Base-by-base conservation (phyloP, 2,797 vertebrate species). In the Numenius phaeopus region DNA sequence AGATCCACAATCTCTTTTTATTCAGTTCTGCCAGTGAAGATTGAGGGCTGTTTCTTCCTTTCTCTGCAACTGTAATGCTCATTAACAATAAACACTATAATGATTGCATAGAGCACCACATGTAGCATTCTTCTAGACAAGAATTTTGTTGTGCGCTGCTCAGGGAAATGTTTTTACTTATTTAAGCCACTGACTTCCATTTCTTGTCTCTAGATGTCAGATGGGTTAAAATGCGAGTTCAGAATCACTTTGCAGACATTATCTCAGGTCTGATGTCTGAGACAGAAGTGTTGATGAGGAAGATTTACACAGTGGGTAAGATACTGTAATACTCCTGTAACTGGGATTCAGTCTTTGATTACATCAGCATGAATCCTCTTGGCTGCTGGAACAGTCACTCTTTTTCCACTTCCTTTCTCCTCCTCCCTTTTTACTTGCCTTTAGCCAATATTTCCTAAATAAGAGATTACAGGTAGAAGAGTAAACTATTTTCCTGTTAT, bases 221-320 rank as follows among this genome's bases (percentile, higher is more conserved):
- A 42, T 92, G 87, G 78, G 97, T 97, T 80, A 66, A 70, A 65
- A 95, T 24, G 42, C 87, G 95, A 55, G 69, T 65, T 78, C 59
- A 23, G 10, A 93, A 98, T 94, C 82, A 6, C 16, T 98, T 98
- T 97, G 96, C 96, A 89, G 47, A 46, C 30, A 94, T 98, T 77
- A 90, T 98, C 55, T 95, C 83, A 21, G 70, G 54, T 65, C 94
- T 98, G 84, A 98, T 98, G 98, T 83, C 34, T 20, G 94, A 98
- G 78, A 97, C 80, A 27, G 97, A 98, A 52, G 16, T 7, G 0
- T 66, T 97, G 93, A 98, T 97, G 78, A 98, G 69, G 91, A 92
- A 42, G 7, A 32, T 97, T 93, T 98, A 95, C 32, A 93, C 94
- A 65, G 42, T 89, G 67, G 97, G 94, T 97, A 97, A 97, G 96